Percentiles rank a stretch among this genome's conserved stretches.
Evolutionary conservation across 2,113 vertebrate species (phyloP).

Genomic region (Romanogobio albipinnatus): DNA sequence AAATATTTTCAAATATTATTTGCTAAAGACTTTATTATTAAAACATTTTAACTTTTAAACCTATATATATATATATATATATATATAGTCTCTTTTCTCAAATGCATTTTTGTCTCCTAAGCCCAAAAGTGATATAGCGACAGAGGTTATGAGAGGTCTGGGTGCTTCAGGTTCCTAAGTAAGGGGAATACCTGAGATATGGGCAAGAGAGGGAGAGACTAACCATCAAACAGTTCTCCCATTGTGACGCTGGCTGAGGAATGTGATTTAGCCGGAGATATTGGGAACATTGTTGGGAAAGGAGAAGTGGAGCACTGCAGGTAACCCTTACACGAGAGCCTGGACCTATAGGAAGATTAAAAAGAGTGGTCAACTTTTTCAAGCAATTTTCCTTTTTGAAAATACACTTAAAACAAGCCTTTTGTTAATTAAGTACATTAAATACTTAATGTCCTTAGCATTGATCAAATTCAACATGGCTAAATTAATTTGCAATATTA

Average conservation of each 20-base stretch:
- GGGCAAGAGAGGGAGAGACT: slow-evolving; percentile 53
- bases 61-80: neutral
- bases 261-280: slow-evolving; percentile 76
- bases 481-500: neutral
- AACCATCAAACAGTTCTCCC: slow-evolving; percentile 73
- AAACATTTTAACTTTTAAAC: neutral
- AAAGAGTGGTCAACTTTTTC: neutral
- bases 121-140: neutral
- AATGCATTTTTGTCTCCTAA: neutral
- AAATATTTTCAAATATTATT: neutral
- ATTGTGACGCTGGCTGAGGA: slow-evolving; percentile 72
- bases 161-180: slow-evolving; percentile 70
- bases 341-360: neutral
- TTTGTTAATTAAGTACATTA: neutral
- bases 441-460: neutral
- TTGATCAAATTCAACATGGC: neutral
- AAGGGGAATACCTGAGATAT: slow-evolving; percentile 74
- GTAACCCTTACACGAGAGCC: slow-evolving; percentile 37
- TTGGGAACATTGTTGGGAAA: slow-evolving; percentile 45
- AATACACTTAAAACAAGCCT: neutral
- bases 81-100: neutral
- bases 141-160: slow-evolving; percentile 21
- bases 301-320: slow-evolving; percentile 36
- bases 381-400: neutral
- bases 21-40: too few relatives aligned